Conservation (phyloP, 2,888 invertebrate species). For the Lasius fuliginosus region DNA sequence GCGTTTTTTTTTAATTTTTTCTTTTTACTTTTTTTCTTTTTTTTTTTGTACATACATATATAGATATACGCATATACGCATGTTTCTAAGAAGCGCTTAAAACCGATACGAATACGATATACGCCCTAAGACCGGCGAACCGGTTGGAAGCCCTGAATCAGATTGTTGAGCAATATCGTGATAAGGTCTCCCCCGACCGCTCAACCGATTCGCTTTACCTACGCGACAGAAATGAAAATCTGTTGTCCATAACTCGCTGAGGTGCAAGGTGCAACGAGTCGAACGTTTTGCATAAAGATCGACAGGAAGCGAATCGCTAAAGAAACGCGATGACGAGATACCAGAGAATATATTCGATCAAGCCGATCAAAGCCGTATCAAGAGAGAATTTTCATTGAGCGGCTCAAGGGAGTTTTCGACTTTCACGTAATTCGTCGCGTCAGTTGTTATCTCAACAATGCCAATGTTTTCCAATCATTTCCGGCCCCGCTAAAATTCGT, state of each 20-base stretch:
- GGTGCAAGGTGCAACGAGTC: neutral
- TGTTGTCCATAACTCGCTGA: neutral
- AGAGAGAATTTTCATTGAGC: neutral
- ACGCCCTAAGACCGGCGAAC: constrained; percentile 46
- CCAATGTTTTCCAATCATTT: neutral
- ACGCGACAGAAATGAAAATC: constrained; percentile 34
- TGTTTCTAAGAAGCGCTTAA: neutral
- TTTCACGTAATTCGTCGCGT: neutral
- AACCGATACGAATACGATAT: constrained; percentile 57
- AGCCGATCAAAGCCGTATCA: neutral
- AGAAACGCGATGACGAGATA: constrained; percentile 1
- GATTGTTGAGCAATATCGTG: constrained; percentile 51
- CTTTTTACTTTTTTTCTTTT: neutral
- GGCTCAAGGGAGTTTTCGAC: neutral
- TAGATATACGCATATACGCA: neutral
- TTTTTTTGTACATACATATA: neutral
- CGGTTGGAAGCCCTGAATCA: constrained; percentile 44
- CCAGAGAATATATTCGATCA: constrained; percentile 3
- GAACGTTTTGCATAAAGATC: neutral
- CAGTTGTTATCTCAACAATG: neutral
- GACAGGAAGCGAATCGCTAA: constrained; percentile 11
- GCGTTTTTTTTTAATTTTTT: neutral
- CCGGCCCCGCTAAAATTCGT: neutral
- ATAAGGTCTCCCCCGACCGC: constrained; percentile 45
- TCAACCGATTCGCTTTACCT: constrained; percentile 21